Percentiles rank a stretch among this genome's conserved stretches.
Conservation (phyloP, 2,888 invertebrate genomes). For the Junonia oenone region DNA sequence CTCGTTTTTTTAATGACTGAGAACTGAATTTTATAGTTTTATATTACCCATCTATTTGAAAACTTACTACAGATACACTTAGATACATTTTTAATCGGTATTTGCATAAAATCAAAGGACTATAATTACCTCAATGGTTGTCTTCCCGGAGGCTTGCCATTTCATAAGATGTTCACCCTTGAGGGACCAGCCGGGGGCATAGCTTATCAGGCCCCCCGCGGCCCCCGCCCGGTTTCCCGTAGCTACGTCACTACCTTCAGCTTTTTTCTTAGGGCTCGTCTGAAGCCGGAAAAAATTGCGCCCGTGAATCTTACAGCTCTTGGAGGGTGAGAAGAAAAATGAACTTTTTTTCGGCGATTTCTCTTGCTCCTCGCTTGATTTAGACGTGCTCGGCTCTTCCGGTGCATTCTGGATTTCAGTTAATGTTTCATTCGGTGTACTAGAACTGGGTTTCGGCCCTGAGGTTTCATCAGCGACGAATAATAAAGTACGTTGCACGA, state of each 20-base stretch:
- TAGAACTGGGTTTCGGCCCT: constrained; percentile 56
- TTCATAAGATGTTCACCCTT: constrained; percentile 81
- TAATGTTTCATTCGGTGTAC: constrained; percentile 36
- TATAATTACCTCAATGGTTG: constrained; percentile 76
- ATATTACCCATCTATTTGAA: no score
- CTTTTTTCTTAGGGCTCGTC: constrained; percentile 74
- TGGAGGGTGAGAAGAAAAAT: constrained; percentile 76
- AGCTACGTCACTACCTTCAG: constrained; percentile 45
- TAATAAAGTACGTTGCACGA: constrained; percentile 69
- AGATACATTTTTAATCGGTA: no score
- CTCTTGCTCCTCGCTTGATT: constrained; percentile 63
- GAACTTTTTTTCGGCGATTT: constrained; percentile 74
- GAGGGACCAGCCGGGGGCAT: constrained; percentile 81
- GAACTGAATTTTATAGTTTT: no score
- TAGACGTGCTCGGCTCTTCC: constrained; percentile 54
- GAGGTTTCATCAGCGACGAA: constrained; percentile 72
- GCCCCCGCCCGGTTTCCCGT: constrained; percentile 36
- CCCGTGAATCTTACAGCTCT: constrained; percentile 73
- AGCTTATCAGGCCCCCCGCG: constrained; percentile 75
- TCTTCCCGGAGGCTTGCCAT: constrained; percentile 81
- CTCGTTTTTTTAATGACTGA: no score
- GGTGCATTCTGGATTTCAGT: constrained; percentile 37
- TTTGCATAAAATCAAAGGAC: constrained; percentile 20
- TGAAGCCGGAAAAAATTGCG: constrained; percentile 75
- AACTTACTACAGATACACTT: neutral